A percentile compares a stretch with the other conserved stretches of the same genome.
These are phyloP conservation scores for Bubo blakistoni DNA, from an alignment of 2,113 vertebrate species.

Conservation along the genomic window DNA sequence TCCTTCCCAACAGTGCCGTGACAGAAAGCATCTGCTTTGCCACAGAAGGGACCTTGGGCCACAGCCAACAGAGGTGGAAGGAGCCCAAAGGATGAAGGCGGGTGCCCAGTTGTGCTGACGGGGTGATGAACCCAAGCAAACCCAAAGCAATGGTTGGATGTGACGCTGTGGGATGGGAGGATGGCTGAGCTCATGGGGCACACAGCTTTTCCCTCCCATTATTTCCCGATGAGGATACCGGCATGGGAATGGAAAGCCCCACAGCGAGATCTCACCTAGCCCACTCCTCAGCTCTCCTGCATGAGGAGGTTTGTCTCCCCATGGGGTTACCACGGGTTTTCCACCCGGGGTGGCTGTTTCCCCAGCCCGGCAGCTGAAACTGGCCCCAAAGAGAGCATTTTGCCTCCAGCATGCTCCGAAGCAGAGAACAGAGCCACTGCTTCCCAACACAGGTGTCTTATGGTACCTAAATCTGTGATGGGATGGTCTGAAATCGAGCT, in stretches of 20 bases:
- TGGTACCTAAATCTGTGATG: fast-evolving
- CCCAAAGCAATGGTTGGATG: neutral
- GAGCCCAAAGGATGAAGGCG: fast-evolving
- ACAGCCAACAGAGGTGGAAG: fast-evolving
- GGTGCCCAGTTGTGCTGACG: fast-evolving
- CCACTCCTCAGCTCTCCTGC: fast-evolving
- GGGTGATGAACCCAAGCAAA: neutral
- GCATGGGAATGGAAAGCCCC: neutral
- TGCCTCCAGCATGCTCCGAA: neutral
- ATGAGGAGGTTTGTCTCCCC: neutral
- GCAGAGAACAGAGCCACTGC: fast-evolving
- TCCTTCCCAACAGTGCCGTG: fast-evolving
- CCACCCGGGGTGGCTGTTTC: fast-evolving
- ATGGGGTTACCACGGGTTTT: neutral
- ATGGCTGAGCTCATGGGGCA: neutral
- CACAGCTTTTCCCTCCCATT: neutral
- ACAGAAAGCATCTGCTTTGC: neutral
- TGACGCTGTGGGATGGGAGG: fast-evolving
- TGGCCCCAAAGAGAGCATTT: fast-evolving
- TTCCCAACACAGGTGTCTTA: neutral
- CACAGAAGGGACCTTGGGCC: neutral
- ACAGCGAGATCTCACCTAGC: fast-evolving
- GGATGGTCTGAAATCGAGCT: neutral
- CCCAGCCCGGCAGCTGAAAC: fast-evolving
- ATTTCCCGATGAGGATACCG: neutral